phyloP scores from a whole-genome alignment of 2,888 invertebrate species.

The Thelaira solivaga region DNA sequence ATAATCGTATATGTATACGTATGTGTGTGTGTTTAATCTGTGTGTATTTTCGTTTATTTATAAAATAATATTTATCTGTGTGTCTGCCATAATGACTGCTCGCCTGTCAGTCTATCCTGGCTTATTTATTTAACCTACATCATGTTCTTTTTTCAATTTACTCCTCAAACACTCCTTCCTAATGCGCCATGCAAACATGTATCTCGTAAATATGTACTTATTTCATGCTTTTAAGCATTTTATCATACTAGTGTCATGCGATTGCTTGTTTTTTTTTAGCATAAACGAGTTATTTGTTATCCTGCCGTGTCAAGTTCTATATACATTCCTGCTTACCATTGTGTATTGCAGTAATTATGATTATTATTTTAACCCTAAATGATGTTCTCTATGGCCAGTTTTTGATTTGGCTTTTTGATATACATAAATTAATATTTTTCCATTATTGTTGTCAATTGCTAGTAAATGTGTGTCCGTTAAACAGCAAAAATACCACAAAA shows the following conservation, averaged over 20 bases:
- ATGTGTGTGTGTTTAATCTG: too few species aligned
- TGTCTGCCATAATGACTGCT: neutral
- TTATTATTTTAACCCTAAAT: conserved; percentile 15
- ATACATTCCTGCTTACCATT: neutral
- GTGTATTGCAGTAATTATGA: neutral
- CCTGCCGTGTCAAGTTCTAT: neutral
- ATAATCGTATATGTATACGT: neutral
- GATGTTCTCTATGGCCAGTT: neutral
- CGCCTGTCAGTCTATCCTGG: neutral
- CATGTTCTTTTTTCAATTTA: neutral
- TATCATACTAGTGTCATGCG: conserved; percentile 23
- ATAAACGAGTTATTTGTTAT: conserved; percentile 17
- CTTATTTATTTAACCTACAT: conserved; percentile 34
- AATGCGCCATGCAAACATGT: neutral
- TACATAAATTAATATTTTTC: conserved; percentile 44
- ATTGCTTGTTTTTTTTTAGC: conserved; percentile 15
- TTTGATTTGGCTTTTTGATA: conserved; percentile 31
- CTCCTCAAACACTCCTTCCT: neutral
- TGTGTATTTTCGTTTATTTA: too few species aligned
- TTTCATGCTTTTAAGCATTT: conserved; percentile 8
- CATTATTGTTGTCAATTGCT: conserved; percentile 30
- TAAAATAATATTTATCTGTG: conserved; percentile 24
- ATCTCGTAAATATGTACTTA: neutral
- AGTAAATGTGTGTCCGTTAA: neutral
- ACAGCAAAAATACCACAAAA: neutral